Evolutionary conservation across 2,113 vertebrate species (phyloP).

Genomic region (Colistium nudipinnis): DNA sequence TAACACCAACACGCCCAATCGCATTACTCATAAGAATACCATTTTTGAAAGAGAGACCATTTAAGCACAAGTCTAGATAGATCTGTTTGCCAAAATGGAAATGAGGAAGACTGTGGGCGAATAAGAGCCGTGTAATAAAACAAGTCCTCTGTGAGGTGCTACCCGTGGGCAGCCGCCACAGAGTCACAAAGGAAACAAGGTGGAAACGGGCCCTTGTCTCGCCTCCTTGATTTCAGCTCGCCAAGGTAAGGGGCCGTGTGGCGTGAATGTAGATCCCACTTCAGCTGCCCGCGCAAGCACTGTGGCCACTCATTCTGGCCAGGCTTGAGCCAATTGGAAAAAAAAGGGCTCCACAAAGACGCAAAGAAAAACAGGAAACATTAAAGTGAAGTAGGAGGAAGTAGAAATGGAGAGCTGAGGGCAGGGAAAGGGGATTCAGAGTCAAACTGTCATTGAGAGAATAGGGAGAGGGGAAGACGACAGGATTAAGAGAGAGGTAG

Average conservation of each 20-base stretch:
- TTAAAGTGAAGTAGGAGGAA: constrained; percentile 32
- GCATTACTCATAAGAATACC: background rate
- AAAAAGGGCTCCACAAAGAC: constrained; percentile 26
- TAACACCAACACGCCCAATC: background rate
- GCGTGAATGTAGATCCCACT: constrained; percentile 45
- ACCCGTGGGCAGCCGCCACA: constrained; percentile 24
- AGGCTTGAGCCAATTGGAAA: constrained; percentile 46
- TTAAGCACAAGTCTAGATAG: background rate
- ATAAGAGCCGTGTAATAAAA: constrained; percentile 36
- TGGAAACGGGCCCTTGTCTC: constrained; percentile 44
- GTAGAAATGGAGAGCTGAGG: constrained; percentile 14
- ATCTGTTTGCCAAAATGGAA: background rate
- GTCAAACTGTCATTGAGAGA: constrained; percentile 60
- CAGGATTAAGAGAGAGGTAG: constrained; percentile 54
- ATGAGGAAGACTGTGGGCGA: constrained; percentile 3
- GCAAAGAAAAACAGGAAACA: constrained; percentile 39
- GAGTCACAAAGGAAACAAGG: constrained; percentile 43
- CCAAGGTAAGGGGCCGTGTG: constrained; percentile 48
- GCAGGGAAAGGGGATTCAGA: constrained; percentile 42
- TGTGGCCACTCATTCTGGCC: constrained; percentile 28
- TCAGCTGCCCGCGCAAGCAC: constrained; percentile 15
- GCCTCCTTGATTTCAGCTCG: constrained; percentile 33
- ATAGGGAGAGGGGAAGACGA: constrained; percentile 50
- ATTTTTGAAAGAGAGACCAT: background rate
- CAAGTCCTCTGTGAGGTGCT: constrained; percentile 23